phyloP scores from a whole-genome alignment of 2,113 vertebrate genomes.

The Corynorhinus townsendii region DNA sequence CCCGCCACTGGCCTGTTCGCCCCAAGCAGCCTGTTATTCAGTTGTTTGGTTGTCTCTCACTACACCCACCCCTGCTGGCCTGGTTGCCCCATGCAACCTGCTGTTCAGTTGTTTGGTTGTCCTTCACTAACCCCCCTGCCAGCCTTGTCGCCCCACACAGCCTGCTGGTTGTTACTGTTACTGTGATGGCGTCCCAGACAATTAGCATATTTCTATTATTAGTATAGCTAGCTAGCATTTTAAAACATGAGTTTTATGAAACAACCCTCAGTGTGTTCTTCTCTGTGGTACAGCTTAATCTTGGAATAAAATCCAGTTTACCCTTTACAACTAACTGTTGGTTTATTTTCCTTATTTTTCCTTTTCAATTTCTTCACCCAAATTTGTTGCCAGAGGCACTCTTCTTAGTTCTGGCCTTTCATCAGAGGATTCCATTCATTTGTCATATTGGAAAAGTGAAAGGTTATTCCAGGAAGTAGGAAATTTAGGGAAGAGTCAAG shows the following conservation, averaged over 20 bases:
- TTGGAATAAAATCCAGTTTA: background rate
- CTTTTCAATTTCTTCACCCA: background rate
- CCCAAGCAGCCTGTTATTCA: too few relatives aligned
- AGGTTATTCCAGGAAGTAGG: background rate
- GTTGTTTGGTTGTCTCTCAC: too few relatives aligned
- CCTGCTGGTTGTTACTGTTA: too few relatives aligned
- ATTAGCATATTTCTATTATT: too few relatives aligned
- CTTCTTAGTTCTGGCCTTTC: background rate
- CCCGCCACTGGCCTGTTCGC: too few relatives aligned
- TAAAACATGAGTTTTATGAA: background rate
- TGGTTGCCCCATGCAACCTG: too few relatives aligned
- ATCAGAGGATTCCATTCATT: background rate
- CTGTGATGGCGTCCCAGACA: too few relatives aligned
- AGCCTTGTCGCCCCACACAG: too few relatives aligned
- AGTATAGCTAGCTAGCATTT: background rate
- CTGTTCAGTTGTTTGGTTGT: too few relatives aligned
- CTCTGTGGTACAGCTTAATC: background rate
- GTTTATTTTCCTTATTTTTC: background rate
- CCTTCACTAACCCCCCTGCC: too few relatives aligned
- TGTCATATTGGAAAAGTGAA: background rate
- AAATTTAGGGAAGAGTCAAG: background rate
- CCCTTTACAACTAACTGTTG: background rate
- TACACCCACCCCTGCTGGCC: too few relatives aligned
- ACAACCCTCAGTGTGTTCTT: background rate
- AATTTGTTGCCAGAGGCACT: background rate